These are phyloP conservation scores for Tinea semifulvella DNA, from an alignment of 2,888 invertebrate genomes.

Conservation along the genomic window DNA sequence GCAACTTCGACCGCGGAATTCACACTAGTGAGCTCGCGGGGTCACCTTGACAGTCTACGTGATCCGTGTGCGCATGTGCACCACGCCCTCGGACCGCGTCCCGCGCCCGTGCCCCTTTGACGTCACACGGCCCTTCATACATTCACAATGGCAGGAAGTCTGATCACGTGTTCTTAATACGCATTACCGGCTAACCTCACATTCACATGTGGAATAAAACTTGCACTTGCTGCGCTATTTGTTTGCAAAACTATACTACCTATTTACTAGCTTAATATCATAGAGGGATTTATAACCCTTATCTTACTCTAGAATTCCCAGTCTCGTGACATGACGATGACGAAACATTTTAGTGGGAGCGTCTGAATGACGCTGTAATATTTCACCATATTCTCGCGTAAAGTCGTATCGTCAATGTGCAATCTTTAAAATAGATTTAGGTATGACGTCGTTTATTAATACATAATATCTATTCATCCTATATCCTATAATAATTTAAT, in stretches of 20 bases:
- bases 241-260: too few species aligned
- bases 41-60: slow-evolving; percentile 56
- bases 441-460: too few species aligned
- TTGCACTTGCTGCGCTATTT: too few species aligned
- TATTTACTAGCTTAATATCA: too few species aligned
- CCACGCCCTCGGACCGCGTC: slow-evolving; percentile 52
- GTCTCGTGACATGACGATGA: too few species aligned
- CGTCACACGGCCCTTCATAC: slow-evolving; percentile 37
- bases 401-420: background rate
- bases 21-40: slow-evolving; percentile 32
- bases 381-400: slow-evolving; percentile 3
- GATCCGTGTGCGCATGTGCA: slow-evolving; percentile 63
- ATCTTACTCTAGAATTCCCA: too few species aligned
- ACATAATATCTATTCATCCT: too few species aligned
- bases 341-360: too few species aligned
- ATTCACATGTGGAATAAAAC: too few species aligned
- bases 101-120: slow-evolving; percentile 29
- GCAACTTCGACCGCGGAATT: slow-evolving; percentile 25
- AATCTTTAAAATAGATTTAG: slow-evolving; percentile 3
- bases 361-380: background rate
- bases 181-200: slow-evolving; percentile 7
- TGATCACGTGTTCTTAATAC: background rate
- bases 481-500: too few species aligned
- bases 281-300: too few species aligned
- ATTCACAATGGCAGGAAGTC: background rate